Base-by-base conservation (phyloP, 2,888 invertebrate species). In the Balanococcus diminutus region DNA sequence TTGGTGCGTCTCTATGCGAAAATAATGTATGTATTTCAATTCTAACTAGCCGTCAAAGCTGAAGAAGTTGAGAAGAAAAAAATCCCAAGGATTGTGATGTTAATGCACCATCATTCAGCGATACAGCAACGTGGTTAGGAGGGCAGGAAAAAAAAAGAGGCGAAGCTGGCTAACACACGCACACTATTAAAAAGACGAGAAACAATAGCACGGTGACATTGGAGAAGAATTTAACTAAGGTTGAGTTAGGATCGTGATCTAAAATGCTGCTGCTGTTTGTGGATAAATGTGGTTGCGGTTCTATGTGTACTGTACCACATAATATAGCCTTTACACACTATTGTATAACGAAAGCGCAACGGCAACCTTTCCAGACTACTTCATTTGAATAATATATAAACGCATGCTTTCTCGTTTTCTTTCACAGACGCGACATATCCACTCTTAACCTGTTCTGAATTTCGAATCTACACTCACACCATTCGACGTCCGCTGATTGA, bases 401-500 rank as follows among this genome's bases (percentile, higher is more conserved):
- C 84, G 42, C 42, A 36, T 28, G 28, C 67, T 67, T 67, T 72
- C 72, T 84, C 84, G 61, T 82, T 82, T 82, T 46, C 67, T 72
- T 84, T 84, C 61, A 42, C 36, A 84, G 84, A 84, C 82, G 84
- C 84, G 84, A 72, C 67, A 28, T 72, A 42, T 67, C n/a, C n/a
- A 61, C 72, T 84, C 67, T 67, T 31, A 84, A 84, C 84, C 84
- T 84, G 84, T 84, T 84, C 67, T 84, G 84, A 84, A 84, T 84
- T 84, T 84, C 61, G 84, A 84, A 84, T 84, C 84, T 22, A 84
- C 46, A n/a, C 72, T 84, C 84, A 84, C 84, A 84, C 84, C 84
- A 84, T 84, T 42, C 25, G 67, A 42, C 72, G 67, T 67, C 39
- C 75, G 31, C 51, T 39, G 84, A 84, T 84, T 84, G 84, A 84